Evolutionary conservation across 2,113 vertebrate genomes (phyloP), one percentile per base, ranked within the genome.

Genomic region (Hyla sarda): DNA sequence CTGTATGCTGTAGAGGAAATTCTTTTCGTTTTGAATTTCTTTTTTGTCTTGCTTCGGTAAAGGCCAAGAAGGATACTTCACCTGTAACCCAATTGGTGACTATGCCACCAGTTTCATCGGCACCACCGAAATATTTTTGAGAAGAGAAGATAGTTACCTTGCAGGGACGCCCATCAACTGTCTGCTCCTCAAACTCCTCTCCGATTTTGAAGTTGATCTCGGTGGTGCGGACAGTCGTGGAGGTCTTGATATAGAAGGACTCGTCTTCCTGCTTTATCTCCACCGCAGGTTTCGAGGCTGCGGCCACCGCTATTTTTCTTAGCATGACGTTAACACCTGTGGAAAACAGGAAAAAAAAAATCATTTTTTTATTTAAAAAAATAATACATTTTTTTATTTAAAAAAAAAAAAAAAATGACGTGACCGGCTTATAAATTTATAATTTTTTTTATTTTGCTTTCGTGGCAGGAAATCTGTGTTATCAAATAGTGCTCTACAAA

Each of bases 241-340:
- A 96, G 25, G 97, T 99, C 80, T 93, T 95, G 89, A 99, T 99
- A 88, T 96, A 97, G 91, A 99, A 94, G 0, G 87, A 94, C 87
- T 98, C 96, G 0, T 94, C 94, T 0, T 99, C 94, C 91, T 99
- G 98, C 9, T 91, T 93, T 89, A 99, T 98, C 92, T 98, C 97
- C 92, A 98, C 97, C 0, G 94, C 90, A 0, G 98, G 97, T 90
- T 97, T 98, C 28, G 97, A 96, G 0, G 97, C 97, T 0, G 98
- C 97, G 0, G 95, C 95, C 89, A 97, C 96, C 0, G 98, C 98
- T 0, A 98, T 98, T 92, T 96, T 97, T 54, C 97, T 90, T 88
- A 98, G 92, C 96, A 99, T 97, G 90, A 97, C 76, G 0, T 96
- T 97, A 41, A 99, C 98, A 0, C 95, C 97, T 99, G 87, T 7